phyloP scores from a whole-genome alignment of 2,888 invertebrate genomes.

The Cheilosia soror region DNA sequence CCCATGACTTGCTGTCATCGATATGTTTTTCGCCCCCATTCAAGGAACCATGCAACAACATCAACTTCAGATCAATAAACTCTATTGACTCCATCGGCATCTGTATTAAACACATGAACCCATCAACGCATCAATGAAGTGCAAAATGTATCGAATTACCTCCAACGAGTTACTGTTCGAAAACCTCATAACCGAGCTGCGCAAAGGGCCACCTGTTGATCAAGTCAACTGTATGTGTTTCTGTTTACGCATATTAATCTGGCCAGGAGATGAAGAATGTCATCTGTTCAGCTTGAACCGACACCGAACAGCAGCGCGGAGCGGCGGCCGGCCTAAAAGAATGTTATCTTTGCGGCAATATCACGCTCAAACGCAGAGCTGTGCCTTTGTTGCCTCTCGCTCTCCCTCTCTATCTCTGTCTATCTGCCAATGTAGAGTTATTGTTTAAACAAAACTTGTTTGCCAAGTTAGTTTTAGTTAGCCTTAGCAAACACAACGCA shows the following conservation, averaged over 20 bases:
- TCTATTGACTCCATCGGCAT: conserved; percentile 16
- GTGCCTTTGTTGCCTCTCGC: conserved; percentile 30
- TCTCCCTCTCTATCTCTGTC: conserved; percentile 6
- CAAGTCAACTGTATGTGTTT: conserved; percentile 18
- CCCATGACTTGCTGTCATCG: not conserved
- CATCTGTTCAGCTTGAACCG: conserved; percentile 47
- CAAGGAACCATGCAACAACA: not conserved
- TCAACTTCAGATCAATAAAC: conserved; percentile 44
- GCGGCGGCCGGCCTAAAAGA: conserved; percentile 39
- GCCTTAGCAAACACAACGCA: conserved; percentile 30
- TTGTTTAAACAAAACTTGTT: conserved; percentile 67
- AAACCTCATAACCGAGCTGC: not conserved
- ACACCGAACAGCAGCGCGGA: conserved; percentile 12
- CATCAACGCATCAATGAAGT: conserved; percentile 67
- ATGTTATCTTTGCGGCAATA: conserved; percentile 52
- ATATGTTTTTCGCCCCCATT: not conserved
- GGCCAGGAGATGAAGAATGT: conserved; percentile 40
- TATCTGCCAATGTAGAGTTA: conserved; percentile 37
- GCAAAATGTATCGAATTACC: conserved; percentile 52
- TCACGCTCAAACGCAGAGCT: conserved; percentile 49
- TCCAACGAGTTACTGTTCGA: not conserved
- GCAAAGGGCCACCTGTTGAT: conserved; percentile 62
- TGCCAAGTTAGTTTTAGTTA: conserved; percentile 27
- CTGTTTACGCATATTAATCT: conserved; percentile 5
- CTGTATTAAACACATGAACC: conserved; percentile 44